Conservation (phyloP, 2,888 invertebrate species). For the Caenorhabditis doughertyi region DNA sequence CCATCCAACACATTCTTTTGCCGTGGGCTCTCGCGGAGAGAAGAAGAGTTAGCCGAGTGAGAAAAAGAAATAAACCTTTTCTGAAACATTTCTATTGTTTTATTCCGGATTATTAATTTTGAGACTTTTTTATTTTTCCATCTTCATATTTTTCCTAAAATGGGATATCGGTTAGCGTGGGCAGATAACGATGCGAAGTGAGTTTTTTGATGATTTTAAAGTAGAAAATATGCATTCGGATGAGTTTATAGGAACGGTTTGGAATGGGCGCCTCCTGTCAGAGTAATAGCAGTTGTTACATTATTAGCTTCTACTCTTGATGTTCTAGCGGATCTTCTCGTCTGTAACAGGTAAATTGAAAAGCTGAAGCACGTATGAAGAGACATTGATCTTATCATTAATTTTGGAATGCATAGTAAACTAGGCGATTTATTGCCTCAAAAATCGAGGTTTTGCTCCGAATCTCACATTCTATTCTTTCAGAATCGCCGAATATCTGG, state of each 20-base stretch:
- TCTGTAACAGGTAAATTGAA: constrained; percentile 77
- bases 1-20: constrained; percentile 57
- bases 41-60: constrained; percentile 21
- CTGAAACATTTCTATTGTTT: constrained; percentile 41
- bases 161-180: constrained; percentile 70
- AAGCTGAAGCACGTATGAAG: too few species aligned
- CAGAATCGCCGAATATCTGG: constrained; percentile 79
- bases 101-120: neutral
- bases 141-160: constrained; percentile 12
- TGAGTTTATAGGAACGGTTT: constrained; percentile 75
- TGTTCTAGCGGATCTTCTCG: constrained; percentile 81
- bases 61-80: constrained; percentile 1
- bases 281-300: constrained; percentile 81
- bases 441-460: neutral
- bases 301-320: constrained; percentile 81
- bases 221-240: neutral
- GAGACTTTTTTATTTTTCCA: neutral
- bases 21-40: constrained; percentile 34
- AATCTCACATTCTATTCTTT: neutral
- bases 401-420: too few species aligned
- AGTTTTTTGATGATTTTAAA: constrained; percentile 30
- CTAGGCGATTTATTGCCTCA: too few species aligned
- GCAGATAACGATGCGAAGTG: constrained; percentile 70
- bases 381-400: too few species aligned
- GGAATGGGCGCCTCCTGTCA: constrained; percentile 82